phyloP scores from a whole-genome alignment of 2,113 vertebrate species.

The Odobenus rosmarus region DNA sequence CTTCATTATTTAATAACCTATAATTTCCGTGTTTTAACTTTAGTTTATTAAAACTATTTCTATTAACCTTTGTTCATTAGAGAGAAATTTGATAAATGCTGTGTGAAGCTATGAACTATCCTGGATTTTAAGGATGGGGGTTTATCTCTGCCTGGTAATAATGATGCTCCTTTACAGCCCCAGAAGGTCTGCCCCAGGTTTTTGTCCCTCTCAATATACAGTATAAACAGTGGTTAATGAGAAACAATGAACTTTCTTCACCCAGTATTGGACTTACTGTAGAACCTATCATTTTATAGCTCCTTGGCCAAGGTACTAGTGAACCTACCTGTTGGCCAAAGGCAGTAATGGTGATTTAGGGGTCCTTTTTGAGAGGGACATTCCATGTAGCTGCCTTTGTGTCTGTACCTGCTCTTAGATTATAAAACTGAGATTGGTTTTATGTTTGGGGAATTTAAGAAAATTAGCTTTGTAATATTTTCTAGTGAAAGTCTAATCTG shows the following conservation, averaged over 20 bases:
- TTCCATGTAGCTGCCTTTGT: not conserved
- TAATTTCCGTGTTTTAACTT: conserved; percentile 87
- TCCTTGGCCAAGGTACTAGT: not conserved
- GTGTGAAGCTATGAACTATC: conserved; percentile 79
- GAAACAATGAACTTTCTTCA: not conserved
- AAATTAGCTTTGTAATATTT: not conserved
- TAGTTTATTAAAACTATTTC: conserved; percentile 85
- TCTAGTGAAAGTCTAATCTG: conserved; percentile 31
- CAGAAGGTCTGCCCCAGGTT: not conserved
- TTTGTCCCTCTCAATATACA: not conserved
- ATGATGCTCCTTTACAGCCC: conserved; percentile 55
- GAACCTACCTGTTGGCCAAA: not conserved
- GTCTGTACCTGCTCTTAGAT: not conserved
- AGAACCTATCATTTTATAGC: not conserved
- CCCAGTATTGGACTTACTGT: not conserved
- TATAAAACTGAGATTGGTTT: not conserved
- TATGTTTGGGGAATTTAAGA: conserved; percentile 34
- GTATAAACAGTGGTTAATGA: not conserved
- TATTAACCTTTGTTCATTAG: conserved; percentile 85
- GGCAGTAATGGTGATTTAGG: not conserved
- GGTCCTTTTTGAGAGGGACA: not conserved
- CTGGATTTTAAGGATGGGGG: conserved; percentile 72
- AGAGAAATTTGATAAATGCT: conserved; percentile 79
- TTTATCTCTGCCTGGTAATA: conserved; percentile 73
- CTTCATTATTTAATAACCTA: conserved; percentile 87